A percentile compares a stretch with the other conserved stretches of the same genome.
These are phyloP conservation scores for Phoebastria nigripes DNA, from an alignment of 2,797 vertebrate species.

Conservation along the genomic window DNA sequence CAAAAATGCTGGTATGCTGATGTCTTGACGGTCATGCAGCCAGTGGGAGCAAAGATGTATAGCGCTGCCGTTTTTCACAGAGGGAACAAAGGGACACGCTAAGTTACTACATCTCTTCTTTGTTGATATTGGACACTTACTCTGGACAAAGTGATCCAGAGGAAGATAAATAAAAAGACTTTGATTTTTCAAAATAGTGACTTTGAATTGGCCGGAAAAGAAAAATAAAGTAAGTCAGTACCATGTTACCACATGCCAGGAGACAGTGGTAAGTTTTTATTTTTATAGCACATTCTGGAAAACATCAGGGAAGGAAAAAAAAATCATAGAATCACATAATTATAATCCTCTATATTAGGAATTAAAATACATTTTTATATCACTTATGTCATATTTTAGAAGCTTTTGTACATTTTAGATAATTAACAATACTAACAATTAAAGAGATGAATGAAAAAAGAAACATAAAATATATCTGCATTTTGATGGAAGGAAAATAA, in stretches of 20 bases:
- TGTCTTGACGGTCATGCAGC: neutral
- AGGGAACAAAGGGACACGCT: constrained; percentile 9
- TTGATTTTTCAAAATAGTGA: constrained; percentile 66
- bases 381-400: neutral
- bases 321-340: constrained; percentile 34
- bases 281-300: constrained; percentile 66
- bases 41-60: constrained; percentile 4
- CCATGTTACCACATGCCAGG: constrained; percentile 57
- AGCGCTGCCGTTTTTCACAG: neutral
- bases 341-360: constrained; percentile 46
- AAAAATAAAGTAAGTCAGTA: constrained; percentile 61
- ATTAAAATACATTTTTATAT: constrained; percentile 31
- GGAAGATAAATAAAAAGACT: constrained; percentile 58
- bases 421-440: neutral
- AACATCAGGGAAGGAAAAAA: constrained; percentile 45
- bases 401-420: neutral
- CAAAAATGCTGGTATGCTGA: neutral
- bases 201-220: constrained; percentile 57
- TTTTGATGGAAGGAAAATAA: neutral
- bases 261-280: constrained; percentile 66
- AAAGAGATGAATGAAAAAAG: neutral
- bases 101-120: neutral
- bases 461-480: neutral
- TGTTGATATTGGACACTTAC: constrained; percentile 54
- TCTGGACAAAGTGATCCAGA: constrained; percentile 54